A percentile compares a stretch with the other conserved stretches of the same genome.
These are phyloP conservation scores for Oenanthe oenanthe DNA, from an alignment of 2,113 vertebrate species.

Conservation along the genomic window DNA sequence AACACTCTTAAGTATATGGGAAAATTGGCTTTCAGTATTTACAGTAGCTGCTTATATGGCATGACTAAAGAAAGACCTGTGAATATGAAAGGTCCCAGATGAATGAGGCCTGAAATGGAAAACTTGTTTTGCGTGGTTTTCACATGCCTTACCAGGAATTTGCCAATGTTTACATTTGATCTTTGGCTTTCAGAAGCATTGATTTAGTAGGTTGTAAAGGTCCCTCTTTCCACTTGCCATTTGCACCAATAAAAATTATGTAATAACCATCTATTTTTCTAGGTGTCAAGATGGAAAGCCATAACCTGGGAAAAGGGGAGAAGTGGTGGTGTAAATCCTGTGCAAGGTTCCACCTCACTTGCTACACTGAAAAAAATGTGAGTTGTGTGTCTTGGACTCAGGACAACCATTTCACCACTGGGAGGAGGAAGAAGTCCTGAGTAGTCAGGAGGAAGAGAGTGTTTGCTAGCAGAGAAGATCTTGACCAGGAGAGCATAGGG, in stretches of 20 bases:
- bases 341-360: background rate
- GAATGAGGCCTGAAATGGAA: slow-evolving; percentile 65
- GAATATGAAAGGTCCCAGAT: slow-evolving; percentile 32
- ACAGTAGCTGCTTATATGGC: slow-evolving; percentile 62
- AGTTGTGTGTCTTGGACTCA: accelerated
- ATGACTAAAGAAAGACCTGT: slow-evolving; percentile 59
- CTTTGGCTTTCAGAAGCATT: slow-evolving; percentile 34
- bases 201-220: slow-evolving; percentile 18
- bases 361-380: background rate
- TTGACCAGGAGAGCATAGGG: background rate
- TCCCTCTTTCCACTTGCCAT: slow-evolving; percentile 6
- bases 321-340: background rate
- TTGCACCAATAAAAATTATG: slow-evolving; percentile 1
- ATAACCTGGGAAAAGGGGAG: background rate
- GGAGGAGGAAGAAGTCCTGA: background rate
- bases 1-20: slow-evolving; percentile 23
- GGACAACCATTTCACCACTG: background rate
- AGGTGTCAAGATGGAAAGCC: background rate
- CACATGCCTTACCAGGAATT: background rate
- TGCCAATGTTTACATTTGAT: slow-evolving; percentile 3
- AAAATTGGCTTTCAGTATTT: slow-evolving; percentile 54
- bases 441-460: accelerated
- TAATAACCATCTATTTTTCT: slow-evolving; percentile 36
- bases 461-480: background rate
- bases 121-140: slow-evolving; percentile 35